Conservation (phyloP, 92 coral and sea anemone genomes). For the Galaxea fascicularis region DNA sequence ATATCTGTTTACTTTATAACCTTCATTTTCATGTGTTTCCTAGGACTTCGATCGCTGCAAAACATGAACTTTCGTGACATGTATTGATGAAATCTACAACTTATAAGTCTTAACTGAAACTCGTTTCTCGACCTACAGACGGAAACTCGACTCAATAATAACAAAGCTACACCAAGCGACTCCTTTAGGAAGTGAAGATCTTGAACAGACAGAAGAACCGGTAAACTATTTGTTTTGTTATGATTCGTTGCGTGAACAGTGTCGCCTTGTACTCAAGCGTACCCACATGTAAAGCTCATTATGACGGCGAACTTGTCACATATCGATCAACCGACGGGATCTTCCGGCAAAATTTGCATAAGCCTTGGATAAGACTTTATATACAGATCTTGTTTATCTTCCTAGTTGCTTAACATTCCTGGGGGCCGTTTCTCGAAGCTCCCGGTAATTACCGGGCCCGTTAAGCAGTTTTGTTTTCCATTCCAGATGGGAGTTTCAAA, state of each 20-base stretch:
- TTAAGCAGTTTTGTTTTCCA: too few relatives aligned
- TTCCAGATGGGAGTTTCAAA: too few relatives aligned
- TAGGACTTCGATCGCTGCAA: neutral
- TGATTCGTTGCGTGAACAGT: constrained; percentile 37
- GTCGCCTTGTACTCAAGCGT: constrained; percentile 16
- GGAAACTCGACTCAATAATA: constrained; percentile 85
- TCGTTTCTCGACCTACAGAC: constrained; percentile 46
- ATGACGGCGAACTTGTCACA: constrained; percentile 9
- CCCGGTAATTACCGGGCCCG: too few relatives aligned
- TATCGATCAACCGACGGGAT: neutral
- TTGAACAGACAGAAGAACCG: constrained; percentile 29
- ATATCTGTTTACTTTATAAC: neutral
- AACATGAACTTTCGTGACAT: constrained; percentile 21
- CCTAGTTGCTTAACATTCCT: neutral
- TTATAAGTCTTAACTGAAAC: neutral
- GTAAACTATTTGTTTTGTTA: constrained; percentile 40
- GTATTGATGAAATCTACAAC: neutral
- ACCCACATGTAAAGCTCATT: neutral
- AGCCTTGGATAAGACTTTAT: neutral
- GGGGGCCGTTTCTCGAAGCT: too few relatives aligned
- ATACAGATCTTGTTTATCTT: neutral
- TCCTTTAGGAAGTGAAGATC: constrained; percentile 47
- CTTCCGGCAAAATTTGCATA: constrained; percentile 26
- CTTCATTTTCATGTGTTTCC: neutral
- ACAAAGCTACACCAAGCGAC: constrained; percentile 68